Percentiles rank a stretch among this genome's conserved stretches.
Evolutionary conservation across 37 sponge, comb jelly and placozoan genomes (phyloP).

Genomic region (Geodia barretti): DNA sequence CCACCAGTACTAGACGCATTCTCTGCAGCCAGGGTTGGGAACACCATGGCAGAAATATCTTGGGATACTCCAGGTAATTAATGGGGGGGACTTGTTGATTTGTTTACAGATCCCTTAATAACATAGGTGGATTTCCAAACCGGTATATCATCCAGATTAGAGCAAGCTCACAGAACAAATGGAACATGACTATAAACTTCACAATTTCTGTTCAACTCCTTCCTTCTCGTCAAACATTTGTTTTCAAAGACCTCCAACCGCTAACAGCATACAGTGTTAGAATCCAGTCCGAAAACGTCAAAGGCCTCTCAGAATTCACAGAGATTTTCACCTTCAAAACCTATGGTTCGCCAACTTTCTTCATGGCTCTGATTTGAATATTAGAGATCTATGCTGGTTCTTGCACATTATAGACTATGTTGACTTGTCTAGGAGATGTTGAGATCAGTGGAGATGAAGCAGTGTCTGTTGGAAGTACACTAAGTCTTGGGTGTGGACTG

Average conservation of each 20-base stretch:
- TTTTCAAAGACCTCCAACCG: background rate
- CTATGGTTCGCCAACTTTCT: background rate
- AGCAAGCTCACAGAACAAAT: no score
- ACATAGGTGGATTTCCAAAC: background rate
- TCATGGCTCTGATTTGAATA: background rate
- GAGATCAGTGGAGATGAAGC: background rate
- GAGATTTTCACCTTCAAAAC: background rate
- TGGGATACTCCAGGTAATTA: no score
- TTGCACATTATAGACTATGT: background rate
- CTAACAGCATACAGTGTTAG: background rate
- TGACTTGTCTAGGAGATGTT: background rate
- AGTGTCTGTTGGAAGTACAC: background rate
- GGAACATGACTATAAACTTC: no score
- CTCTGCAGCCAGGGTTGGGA: no score
- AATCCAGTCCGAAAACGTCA: background rate
- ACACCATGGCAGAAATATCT: no score
- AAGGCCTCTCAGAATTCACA: background rate
- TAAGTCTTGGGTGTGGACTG: background rate
- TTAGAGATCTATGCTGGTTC: background rate
- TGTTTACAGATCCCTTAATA: no score
- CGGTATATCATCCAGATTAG: no score
- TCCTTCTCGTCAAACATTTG: no score
- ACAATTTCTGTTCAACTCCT: no score
- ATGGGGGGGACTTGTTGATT: no score
- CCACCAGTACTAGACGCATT: no score